Conservation (phyloP, 1,140 invertebrate genomes). For the Saccostrea echinata region DNA sequence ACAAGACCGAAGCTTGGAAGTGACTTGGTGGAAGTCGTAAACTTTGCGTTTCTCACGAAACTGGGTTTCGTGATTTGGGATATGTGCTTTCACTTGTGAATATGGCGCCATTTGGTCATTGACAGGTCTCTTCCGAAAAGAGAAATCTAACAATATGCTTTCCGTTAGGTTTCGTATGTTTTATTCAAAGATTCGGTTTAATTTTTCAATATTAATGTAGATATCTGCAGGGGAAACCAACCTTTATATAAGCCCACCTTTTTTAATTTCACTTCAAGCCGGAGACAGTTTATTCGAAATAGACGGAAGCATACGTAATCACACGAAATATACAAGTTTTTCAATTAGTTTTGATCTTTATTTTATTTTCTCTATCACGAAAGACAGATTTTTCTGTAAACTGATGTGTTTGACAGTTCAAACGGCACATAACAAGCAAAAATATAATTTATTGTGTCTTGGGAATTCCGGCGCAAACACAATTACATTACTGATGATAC, state of each 20-base stretch:
- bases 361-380: slow-evolving; percentile 36
- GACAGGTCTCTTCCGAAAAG: slow-evolving; percentile 3
- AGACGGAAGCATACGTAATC: slow-evolving; percentile 22
- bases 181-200: background rate
- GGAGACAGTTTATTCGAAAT: background rate
- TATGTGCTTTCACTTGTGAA: slow-evolving; percentile 6
- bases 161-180: background rate
- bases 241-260: background rate
- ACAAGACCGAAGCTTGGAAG: background rate
- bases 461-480: background rate
- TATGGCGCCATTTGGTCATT: slow-evolving; percentile 13
- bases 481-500: background rate
- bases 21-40: slow-evolving; percentile 49
- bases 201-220: background rate
- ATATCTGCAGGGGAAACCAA: background rate
- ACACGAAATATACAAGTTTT: slow-evolving; percentile 22
- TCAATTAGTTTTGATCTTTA: slow-evolving; percentile 35
- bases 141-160: background rate
- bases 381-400: slow-evolving; percentile 40
- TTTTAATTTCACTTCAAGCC: background rate
- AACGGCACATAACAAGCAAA: slow-evolving; percentile 15
- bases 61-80: slow-evolving; percentile 21
- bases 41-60: slow-evolving; percentile 52
- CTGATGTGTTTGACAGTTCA: slow-evolving; percentile 33
- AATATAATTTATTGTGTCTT: slow-evolving; percentile 8